Conservation (phyloP, 2,797 vertebrate genomes). For the Microtus agrestis region DNA sequence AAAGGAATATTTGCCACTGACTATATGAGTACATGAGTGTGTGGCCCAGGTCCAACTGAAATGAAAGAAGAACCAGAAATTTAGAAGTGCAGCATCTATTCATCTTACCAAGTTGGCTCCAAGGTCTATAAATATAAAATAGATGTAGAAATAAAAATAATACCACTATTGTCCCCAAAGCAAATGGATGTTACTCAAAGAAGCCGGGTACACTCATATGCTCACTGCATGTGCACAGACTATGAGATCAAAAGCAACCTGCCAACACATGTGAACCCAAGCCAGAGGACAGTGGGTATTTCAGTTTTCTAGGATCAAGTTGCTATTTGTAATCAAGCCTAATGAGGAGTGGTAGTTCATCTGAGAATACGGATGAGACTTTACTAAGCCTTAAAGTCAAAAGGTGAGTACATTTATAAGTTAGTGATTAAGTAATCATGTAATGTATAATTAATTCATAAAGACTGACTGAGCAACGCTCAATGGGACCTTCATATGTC, state of each 20-base stretch:
- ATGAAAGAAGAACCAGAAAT: not conserved
- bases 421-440: constrained; percentile 37
- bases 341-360: not conserved
- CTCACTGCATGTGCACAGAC: not conserved
- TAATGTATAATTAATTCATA: constrained; percentile 47
- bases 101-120: not conserved
- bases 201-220: not conserved
- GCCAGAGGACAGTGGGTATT: not conserved
- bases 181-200: not conserved
- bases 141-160: not conserved
- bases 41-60: not conserved
- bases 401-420: constrained; percentile 26
- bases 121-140: not conserved
- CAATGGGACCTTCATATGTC: not conserved
- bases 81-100: not conserved
- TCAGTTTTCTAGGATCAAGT: not conserved
- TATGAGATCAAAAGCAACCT: not conserved
- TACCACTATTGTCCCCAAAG: not conserved
- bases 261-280: not conserved
- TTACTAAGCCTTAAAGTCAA: constrained; percentile 22
- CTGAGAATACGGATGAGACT: not conserved
- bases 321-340: not conserved
- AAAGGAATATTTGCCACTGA: not conserved
- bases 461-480: not conserved
- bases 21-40: not conserved